Percentiles rank a stretch among this genome's conserved stretches.
Evolutionary conservation across 1,140 invertebrate genomes (phyloP).

Genomic region (Papilio aristodemus): DNA sequence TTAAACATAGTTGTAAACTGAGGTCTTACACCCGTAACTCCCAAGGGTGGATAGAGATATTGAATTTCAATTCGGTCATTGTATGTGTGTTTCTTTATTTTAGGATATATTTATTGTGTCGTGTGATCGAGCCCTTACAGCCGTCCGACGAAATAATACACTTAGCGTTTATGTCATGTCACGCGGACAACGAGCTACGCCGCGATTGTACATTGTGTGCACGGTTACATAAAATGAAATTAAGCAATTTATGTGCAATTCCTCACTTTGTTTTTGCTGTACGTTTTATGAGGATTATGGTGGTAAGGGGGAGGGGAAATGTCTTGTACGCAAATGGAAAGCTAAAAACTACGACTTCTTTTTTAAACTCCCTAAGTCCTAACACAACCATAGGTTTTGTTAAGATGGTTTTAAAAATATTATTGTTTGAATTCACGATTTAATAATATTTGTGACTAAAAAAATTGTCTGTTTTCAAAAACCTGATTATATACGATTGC

Average conservation of each 20-base stretch:
- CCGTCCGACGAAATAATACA: constrained; percentile 2
- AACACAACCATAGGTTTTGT: no score
- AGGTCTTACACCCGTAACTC: no score
- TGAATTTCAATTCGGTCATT: background rate
- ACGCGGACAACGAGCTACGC: constrained; percentile 1
- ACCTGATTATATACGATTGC: background rate
- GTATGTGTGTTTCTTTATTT: background rate
- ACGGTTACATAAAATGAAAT: constrained; percentile 22
- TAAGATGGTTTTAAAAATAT: no score
- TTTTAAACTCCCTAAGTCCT: no score
- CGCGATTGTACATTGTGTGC: constrained; percentile 11
- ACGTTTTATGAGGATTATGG: background rate
- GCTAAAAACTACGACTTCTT: background rate
- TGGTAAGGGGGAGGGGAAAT: background rate
- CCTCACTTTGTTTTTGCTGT: constrained; percentile 7
- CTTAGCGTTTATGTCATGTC: constrained; percentile 19
- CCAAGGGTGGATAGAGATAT: no score
- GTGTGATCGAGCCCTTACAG: background rate
- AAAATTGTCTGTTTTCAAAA: background rate
- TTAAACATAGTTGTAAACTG: no score
- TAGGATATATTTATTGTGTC: background rate
- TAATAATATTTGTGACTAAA: background rate
- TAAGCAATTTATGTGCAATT: constrained; percentile 30
- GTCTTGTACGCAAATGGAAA: background rate
- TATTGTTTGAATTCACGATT: no score